Evolutionary conservation across 2,888 invertebrate species (phyloP), one percentile per base, ranked within the genome.

Genomic region (Orchesellides sinensis): DNA sequence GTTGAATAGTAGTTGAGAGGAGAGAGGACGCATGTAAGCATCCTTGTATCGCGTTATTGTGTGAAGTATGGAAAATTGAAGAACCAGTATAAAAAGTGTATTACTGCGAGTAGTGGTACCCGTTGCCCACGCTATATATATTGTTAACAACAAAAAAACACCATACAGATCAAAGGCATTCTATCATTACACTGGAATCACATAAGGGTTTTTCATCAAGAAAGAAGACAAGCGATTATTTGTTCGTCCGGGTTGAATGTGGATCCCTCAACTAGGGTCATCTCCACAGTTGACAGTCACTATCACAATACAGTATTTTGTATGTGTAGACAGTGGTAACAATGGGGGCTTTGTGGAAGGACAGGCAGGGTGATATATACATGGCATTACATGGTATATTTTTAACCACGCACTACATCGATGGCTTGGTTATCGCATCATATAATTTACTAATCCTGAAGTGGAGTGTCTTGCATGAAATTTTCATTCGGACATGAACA

Each of bases 11-110:
- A n/a, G n/a, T n/a, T n/a, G n/a, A n/a, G n/a, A n/a, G n/a, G n/a
- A n/a, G n/a, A n/a, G n/a, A n/a, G n/a, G n/a, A n/a, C n/a, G 66
- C 66, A 66, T 47, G 66, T 27, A 27, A 25, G 49, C 19, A 14
- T 10, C 6, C 23, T 54, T 21, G n/a, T n/a, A n/a, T n/a, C n/a
- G 54, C 17, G 47, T 47, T 66, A 49, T 25, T 17, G 49, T 66
- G 47, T 66, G 66, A 66, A 40, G 65, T 45, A 40, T 65, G 65
- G 65, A 65, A 14, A 65, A 65, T 65, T 65, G 40, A n/a, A 65
- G 35, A 65, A 65, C 65, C 35, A 65, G 65, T 21, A 45, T 65
- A 65, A 65, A 5, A 12, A n/a, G n/a, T n/a, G n/a, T n/a, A n/a
- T 35, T 35, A 35, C 35, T 8, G 6, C 35, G 5, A 35, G 6